Evolutionary conservation across 2,113 vertebrate species (phyloP).

Genomic region (Sylvicapra grimmia): DNA sequence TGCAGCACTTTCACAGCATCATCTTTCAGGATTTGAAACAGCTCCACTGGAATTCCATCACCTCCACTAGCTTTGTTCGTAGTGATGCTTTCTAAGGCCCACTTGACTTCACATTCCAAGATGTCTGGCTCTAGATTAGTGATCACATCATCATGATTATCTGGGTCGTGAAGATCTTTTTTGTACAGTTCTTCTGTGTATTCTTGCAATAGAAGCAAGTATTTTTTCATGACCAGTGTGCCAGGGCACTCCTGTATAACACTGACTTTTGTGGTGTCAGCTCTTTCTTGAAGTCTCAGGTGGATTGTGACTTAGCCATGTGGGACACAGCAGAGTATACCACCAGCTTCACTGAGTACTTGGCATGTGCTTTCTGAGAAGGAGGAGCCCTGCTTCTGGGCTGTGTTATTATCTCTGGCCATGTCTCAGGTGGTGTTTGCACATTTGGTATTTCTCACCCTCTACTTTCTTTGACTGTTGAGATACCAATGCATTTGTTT

Average conservation of each 20-base stretch:
- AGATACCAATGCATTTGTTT: background rate
- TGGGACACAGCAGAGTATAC: background rate
- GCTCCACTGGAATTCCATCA: no score
- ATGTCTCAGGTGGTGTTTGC: background rate
- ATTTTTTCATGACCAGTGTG: background rate
- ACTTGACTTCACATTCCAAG: no score
- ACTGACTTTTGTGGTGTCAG: background rate
- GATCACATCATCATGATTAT: no score
- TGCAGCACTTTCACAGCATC: no score
- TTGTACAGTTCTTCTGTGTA: no score
- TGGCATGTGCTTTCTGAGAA: background rate
- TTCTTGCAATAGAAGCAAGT: background rate
- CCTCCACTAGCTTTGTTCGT: no score
- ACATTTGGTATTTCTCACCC: background rate
- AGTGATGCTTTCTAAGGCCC: no score
- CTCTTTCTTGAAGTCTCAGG: background rate
- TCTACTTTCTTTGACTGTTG: background rate
- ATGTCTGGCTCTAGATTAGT: no score
- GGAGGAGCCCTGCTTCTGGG: background rate
- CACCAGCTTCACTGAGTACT: background rate
- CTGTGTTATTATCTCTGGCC: background rate
- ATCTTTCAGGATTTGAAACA: no score
- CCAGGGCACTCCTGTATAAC: background rate
- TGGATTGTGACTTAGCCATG: background rate
- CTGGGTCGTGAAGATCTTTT: no score